Percentiles rank a stretch among this genome's conserved stretches.
phyloP scores from a whole-genome alignment of 2,797 vertebrate genomes.

The Gila robusta region DNA sequence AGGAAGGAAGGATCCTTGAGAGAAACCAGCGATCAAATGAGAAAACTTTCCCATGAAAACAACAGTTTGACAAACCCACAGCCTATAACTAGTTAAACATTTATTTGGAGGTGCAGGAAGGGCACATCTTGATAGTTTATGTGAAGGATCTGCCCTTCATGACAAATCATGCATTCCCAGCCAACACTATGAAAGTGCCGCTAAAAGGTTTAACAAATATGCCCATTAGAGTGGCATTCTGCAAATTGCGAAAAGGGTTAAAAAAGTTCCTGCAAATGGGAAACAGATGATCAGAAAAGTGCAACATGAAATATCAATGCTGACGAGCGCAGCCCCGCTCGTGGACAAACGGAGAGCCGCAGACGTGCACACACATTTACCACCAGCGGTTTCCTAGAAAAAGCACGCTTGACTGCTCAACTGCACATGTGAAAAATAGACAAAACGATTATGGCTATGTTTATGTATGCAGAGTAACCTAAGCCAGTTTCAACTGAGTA shows the following conservation, averaged over 20 bases:
- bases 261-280: slow-evolving; percentile 68
- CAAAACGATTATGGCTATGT: slow-evolving; percentile 77
- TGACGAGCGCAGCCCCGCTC: slow-evolving; percentile 24
- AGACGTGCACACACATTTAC: slow-evolving; percentile 64
- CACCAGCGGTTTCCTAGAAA: slow-evolving; percentile 74
- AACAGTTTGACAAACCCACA: neutral
- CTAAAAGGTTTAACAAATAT: slow-evolving; percentile 32
- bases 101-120: neutral
- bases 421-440: slow-evolving; percentile 82
- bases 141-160: neutral
- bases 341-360: slow-evolving; percentile 68
- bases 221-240: slow-evolving; percentile 22
- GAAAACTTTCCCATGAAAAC: neutral
- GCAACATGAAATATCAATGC: slow-evolving; percentile 66
- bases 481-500: slow-evolving; percentile 76
- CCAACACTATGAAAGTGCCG: neutral
- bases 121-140: neutral
- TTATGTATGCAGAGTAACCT: slow-evolving; percentile 79
- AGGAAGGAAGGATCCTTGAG: neutral
- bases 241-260: slow-evolving; percentile 15
- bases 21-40: neutral
- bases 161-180: neutral
- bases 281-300: slow-evolving; percentile 73
- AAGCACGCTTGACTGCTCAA: slow-evolving; percentile 76
- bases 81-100: neutral